Evolutionary conservation across 2,888 invertebrate genomes (phyloP).

Genomic region (Sphecodes monilicornis): DNA sequence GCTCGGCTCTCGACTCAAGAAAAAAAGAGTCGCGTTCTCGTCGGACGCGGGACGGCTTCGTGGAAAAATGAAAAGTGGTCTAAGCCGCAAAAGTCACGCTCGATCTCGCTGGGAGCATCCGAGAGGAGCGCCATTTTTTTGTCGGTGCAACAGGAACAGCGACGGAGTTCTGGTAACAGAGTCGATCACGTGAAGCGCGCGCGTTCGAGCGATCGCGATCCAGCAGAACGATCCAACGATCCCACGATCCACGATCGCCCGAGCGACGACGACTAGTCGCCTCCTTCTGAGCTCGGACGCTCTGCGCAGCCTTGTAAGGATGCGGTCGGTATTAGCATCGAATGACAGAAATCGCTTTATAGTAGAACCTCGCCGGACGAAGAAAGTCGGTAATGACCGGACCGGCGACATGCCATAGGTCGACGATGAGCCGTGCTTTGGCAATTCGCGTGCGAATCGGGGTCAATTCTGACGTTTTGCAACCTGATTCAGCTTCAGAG

Average conservation of each 20-base stretch:
- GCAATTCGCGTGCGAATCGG: constrained; percentile 25
- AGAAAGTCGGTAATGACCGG: constrained; percentile 73
- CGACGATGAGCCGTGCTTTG: constrained; percentile 24
- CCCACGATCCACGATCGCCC: constrained; percentile 63
- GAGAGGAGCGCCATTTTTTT: constrained; percentile 63
- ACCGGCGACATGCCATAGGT: constrained; percentile 23
- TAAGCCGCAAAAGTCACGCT: constrained; percentile 51
- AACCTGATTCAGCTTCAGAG: background rate
- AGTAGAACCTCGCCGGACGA: constrained; percentile 70
- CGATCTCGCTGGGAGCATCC: constrained; percentile 60
- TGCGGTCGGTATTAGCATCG: constrained; percentile 75
- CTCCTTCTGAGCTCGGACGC: constrained; percentile 50
- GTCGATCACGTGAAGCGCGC: constrained; percentile 38
- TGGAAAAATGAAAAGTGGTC: constrained; percentile 63
- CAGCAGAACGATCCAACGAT: constrained; percentile 68
- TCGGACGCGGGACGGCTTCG: constrained; percentile 35
- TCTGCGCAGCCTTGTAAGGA: constrained; percentile 73
- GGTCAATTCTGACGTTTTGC: constrained; percentile 27
- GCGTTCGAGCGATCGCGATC: constrained; percentile 18
- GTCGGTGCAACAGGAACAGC: constrained; percentile 22
- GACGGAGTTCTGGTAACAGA: constrained; percentile 57
- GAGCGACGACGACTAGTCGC: constrained; percentile 47
- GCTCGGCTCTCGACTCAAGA: background rate
- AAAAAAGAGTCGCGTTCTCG: constrained; percentile 4
- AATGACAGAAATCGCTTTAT: constrained; percentile 80